Percentiles rank a stretch among this genome's conserved stretches.
Evolutionary conservation across 1,140 invertebrate genomes (phyloP).

Genomic region (Nasonia longicornis): DNA sequence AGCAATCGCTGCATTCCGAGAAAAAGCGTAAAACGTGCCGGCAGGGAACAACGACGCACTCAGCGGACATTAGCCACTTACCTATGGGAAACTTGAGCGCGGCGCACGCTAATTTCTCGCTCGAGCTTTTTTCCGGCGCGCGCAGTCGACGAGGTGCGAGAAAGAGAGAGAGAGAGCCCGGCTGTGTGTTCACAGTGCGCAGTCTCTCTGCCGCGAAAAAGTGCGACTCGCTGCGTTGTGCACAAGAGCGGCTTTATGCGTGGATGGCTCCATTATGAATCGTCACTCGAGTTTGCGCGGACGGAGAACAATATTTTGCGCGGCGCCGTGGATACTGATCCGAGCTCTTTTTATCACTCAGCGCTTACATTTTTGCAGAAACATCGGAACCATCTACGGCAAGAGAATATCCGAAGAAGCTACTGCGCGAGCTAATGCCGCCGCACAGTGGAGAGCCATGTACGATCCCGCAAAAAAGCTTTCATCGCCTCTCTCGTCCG

Average conservation of each 20-base stretch:
- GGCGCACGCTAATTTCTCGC: slow-evolving; percentile 4
- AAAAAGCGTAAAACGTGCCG: not conserved
- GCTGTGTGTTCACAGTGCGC: not conserved
- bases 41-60: not conserved
- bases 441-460: not conserved
- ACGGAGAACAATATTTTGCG: too few species aligned
- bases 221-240: too few species aligned
- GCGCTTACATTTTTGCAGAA: too few species aligned
- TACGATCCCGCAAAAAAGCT: not conserved
- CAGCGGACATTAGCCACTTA: not conserved
- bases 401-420: not conserved
- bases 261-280: too few species aligned
- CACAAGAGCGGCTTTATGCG: too few species aligned
- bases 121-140: slow-evolving; percentile 1
- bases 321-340: too few species aligned
- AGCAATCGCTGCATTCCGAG: not conserved
- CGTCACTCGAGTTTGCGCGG: too few species aligned
- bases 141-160: not conserved
- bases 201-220: not conserved
- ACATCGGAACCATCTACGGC: too few species aligned
- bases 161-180: not conserved
- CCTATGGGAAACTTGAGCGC: not conserved
- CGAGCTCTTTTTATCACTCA: too few species aligned
- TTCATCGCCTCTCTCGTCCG: not conserved
- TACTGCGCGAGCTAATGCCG: not conserved